These are phyloP conservation scores for Montifringilla adamsi DNA, from an alignment of 2,113 vertebrate genomes.

Conservation along the genomic window DNA sequence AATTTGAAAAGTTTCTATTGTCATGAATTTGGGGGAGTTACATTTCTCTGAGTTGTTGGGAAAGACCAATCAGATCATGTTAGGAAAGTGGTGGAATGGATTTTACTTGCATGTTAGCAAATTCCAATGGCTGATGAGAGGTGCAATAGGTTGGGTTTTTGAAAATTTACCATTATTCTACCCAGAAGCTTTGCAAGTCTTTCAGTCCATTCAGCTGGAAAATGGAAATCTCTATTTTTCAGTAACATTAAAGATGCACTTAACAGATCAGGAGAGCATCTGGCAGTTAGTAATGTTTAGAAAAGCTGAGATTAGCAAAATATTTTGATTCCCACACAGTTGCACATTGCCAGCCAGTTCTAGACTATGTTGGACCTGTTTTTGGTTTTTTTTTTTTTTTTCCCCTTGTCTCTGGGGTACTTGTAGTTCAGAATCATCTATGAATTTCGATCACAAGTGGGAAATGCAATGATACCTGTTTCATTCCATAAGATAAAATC, in stretches of 20 bases:
- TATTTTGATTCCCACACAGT: background rate
- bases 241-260: background rate
- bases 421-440: background rate
- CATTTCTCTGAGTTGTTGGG: background rate
- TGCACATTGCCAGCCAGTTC: background rate
- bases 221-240: background rate
- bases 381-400: too few species aligned
- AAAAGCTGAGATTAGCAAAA: background rate
- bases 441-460: background rate
- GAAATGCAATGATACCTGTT: background rate
- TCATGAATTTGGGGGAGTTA: background rate
- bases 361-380: background rate
- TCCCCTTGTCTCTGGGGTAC: background rate
- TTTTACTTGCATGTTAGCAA: background rate
- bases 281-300: background rate
- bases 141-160: background rate
- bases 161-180: background rate
- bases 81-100: background rate
- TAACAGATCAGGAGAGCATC: background rate
- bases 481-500: background rate
- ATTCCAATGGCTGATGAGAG: background rate
- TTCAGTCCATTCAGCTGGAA: background rate
- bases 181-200: background rate
- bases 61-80: background rate
- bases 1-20: background rate